Conservation (phyloP, 2,113 vertebrate genomes). For the Psilopsiagon aurifrons region DNA sequence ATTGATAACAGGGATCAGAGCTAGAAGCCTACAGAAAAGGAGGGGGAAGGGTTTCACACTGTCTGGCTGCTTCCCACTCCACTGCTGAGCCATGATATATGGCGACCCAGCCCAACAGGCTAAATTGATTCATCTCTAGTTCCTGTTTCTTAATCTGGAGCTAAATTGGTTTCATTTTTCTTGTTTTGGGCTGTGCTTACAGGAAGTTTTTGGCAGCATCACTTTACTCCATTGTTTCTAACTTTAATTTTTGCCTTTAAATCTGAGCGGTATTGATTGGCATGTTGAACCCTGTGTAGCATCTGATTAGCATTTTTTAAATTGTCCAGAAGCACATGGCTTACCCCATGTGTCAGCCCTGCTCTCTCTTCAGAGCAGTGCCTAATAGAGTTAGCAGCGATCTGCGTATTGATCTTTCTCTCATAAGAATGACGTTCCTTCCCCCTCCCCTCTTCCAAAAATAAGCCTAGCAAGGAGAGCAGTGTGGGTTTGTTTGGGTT, state of each 20-base stretch:
- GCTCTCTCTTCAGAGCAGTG: constrained; percentile 28
- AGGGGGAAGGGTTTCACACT: constrained; percentile 62
- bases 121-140: constrained; percentile 87
- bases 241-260: constrained; percentile 71
- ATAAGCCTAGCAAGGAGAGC: constrained; percentile 4
- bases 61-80: constrained; percentile 70
- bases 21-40: constrained; percentile 69
- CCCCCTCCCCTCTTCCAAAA: constrained; percentile 59
- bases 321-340: constrained; percentile 62
- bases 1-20: constrained; percentile 84
- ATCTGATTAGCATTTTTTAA: constrained; percentile 69
- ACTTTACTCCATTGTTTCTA: constrained; percentile 72
- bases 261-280: constrained; percentile 61
- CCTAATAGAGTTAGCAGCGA: constrained; percentile 63
- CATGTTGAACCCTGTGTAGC: constrained; percentile 40
- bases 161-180: constrained; percentile 91
- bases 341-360: constrained; percentile 60
- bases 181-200: constrained; percentile 75
- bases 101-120: constrained; percentile 75
- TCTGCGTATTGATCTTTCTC: constrained; percentile 48
- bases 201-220: constrained; percentile 75
- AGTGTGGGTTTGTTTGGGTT: neutral
- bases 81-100: constrained; percentile 80
- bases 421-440: constrained; percentile 36
- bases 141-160: constrained; percentile 88